Evolutionary conservation across 2,797 vertebrate species (phyloP), one percentile per base, ranked within the genome.

Genomic region (Bovichtus variegatus): DNA sequence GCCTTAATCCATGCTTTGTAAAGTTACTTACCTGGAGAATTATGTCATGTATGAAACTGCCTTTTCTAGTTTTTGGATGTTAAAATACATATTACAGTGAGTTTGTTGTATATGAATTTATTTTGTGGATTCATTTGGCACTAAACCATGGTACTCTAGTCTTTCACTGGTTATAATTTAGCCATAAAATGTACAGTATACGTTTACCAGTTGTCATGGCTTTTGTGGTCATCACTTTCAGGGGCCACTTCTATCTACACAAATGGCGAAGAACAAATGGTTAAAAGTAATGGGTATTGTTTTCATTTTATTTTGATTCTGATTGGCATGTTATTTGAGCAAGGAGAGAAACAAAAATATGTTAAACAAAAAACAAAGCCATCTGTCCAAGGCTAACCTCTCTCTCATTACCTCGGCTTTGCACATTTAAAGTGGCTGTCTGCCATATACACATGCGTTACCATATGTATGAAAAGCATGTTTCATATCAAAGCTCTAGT

Each of bases 21-120:
- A 44, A 59, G 40, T 46, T 54, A 57, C 41, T 63, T 41, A 57
- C 19, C 65, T 65, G 18, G 44, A 73, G 8, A 60, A 84, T 68
- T 53, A 27, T 25, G 29, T 41, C 16, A 64, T 6, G 13, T n/a
- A 47, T 25, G 43, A 7, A 47, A 15, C 12, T 62, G 51, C 1
- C 34, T 40, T 55, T 21, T 74, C 21, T 6, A 9, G 23, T 50
- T 43, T 13, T 0, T 1, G 4, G 9, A 36, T 66, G 9, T 76
- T 23, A 15, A 23, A 67, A 46, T 10, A 1, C 0, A 3, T 41
- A 2, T 60, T 41, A 31, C 12, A 66, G 1, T 29, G n/a, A 49
- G 8, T 25, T 43, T 47, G 0, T 60, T 50, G 27, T 29, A 1
- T 50, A 6, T 50, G 5, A 16, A 23, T 41, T 47, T 67, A 15